A percentile compares a stretch with the other conserved stretches of the same genome.
These are phyloP conservation scores for Nixonia krombeini DNA, from an alignment of 1,140 invertebrate genomes.

Conservation along the genomic window DNA sequence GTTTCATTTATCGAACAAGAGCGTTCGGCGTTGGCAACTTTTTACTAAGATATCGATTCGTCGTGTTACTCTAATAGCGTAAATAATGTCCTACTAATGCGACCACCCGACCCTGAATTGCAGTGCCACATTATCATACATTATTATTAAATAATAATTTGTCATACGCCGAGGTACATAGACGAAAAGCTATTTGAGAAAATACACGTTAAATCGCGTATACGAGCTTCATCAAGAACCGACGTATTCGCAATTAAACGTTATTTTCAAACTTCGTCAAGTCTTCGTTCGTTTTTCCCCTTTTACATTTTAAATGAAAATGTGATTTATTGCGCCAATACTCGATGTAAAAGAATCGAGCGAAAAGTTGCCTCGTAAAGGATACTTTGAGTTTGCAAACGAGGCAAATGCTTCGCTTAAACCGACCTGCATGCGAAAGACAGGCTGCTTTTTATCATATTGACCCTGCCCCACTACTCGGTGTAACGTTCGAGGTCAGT, in stretches of 20 bases:
- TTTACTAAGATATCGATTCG: conserved; percentile 42
- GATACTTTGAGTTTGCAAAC: not conserved
- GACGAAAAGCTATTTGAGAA: too few species aligned
- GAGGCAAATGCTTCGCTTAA: not conserved
- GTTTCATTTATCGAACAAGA: not conserved
- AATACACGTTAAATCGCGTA: not conserved
- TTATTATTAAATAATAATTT: not conserved
- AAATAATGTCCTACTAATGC: conserved; percentile 47
- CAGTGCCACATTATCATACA: conserved; percentile 13
- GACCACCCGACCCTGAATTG: conserved; percentile 34
- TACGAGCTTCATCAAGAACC: too few species aligned
- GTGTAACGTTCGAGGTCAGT: not conserved
- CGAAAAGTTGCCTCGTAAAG: too few species aligned
- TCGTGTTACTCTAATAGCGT: conserved; percentile 41
- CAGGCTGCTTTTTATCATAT: not conserved
- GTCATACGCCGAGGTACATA: not conserved
- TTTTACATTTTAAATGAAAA: too few species aligned
- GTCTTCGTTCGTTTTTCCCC: too few species aligned
- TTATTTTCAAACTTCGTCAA: too few species aligned
- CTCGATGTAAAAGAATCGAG: too few species aligned
- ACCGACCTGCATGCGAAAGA: not conserved
- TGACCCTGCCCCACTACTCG: not conserved
- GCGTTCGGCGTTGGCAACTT: conserved; percentile 16
- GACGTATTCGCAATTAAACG: too few species aligned
- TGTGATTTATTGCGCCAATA: too few species aligned